Evolutionary conservation across 1,140 invertebrate species (phyloP).

Genomic region (Drosophila sulfurigaster): DNA sequence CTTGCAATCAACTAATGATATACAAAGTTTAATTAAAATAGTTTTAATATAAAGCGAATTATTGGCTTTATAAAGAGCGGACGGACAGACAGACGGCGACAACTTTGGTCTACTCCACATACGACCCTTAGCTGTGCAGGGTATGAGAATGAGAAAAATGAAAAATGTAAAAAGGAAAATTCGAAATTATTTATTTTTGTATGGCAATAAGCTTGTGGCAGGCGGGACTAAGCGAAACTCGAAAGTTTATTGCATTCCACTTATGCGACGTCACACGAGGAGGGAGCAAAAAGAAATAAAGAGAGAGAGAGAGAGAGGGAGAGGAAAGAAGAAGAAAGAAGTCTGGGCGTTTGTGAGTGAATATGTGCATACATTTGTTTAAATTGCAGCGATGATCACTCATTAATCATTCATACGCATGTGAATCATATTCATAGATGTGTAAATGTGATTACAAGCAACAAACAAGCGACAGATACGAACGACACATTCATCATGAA

Average conservation of each 20-base stretch:
- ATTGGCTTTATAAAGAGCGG: not conserved
- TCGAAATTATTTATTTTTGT: conserved; percentile 33
- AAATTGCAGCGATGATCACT: conserved; percentile 41
- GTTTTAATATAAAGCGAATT: no score
- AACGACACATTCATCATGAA: conserved; percentile 13
- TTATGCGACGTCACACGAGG: conserved; percentile 30
- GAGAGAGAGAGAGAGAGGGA: not conserved
- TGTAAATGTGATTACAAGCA: conserved; percentile 22
- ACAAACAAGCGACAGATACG: conserved; percentile 10
- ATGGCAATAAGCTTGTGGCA: conserved; percentile 27
- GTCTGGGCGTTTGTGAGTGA: conserved; percentile 7
- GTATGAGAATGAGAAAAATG: conserved; percentile 2
- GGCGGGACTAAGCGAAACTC: conserved; percentile 24
- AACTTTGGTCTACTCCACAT: no score
- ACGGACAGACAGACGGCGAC: not conserved
- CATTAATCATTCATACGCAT: conserved; percentile 54
- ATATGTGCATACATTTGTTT: conserved; percentile 34
- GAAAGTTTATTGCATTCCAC: conserved; percentile 77
- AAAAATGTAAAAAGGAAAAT: conserved; percentile 30
- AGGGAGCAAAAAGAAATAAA: not conserved
- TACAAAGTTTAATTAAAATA: no score
- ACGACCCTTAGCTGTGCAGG: not conserved
- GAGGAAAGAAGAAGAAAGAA: not conserved
- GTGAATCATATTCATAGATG: conserved; percentile 44
- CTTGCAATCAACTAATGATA: no score